A percentile compares a stretch with the other conserved stretches of the same genome.
Evolutionary conservation across 2,797 vertebrate genomes (phyloP).

Genomic region (Sebastes taczanowskii): DNA sequence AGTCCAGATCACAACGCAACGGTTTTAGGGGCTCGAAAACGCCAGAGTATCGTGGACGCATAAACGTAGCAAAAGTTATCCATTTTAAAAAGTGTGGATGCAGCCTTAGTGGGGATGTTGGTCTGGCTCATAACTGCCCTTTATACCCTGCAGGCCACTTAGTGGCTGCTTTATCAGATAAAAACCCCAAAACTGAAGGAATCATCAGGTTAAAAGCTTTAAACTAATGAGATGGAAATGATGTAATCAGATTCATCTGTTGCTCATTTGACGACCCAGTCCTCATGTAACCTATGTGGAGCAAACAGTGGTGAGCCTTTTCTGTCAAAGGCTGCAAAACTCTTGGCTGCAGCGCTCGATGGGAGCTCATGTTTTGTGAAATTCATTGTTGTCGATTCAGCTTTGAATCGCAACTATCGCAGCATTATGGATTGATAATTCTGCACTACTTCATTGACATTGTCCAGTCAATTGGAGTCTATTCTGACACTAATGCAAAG

Average conservation of each 20-base stretch:
- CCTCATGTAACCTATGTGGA: neutral
- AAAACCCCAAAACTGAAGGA: constrained; percentile 30
- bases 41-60: neutral
- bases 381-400: neutral
- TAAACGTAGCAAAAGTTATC: neutral
- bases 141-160: constrained; percentile 36
- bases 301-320: neutral
- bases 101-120: neutral
- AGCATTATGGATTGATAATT: neutral
- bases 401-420: neutral
- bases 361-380: neutral
- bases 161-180: constrained; percentile 58
- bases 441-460: neutral
- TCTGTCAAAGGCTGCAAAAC: neutral
- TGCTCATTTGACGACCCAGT: constrained; percentile 50
- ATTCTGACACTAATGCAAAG: constrained; percentile 15
- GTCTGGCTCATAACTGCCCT: constrained; percentile 13
- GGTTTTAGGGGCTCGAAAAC: neutral
- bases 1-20: neutral
- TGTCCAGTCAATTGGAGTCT: neutral
- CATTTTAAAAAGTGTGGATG: neutral
- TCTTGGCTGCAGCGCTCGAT: neutral
- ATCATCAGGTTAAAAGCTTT: constrained; percentile 66
- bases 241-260: constrained; percentile 72
- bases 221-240: constrained; percentile 67